These are phyloP conservation scores for Papilio dardanus DNA, from an alignment of 1,140 invertebrate genomes.

Conservation along the genomic window DNA sequence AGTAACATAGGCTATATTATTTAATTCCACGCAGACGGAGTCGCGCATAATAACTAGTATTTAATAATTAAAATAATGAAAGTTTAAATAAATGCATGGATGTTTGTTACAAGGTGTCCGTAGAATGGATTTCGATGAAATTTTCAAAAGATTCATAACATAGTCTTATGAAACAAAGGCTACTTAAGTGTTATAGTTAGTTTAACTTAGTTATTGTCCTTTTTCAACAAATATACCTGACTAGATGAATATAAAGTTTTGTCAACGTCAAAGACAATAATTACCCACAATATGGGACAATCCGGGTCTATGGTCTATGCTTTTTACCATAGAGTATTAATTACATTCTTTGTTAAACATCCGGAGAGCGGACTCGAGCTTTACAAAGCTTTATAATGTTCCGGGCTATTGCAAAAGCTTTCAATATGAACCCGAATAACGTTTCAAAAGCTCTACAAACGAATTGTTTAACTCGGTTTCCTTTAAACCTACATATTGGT, in stretches of 20 bases:
- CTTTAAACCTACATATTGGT: neutral
- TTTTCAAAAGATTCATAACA: too few relatives aligned
- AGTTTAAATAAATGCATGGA: too few relatives aligned
- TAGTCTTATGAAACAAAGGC: too few relatives aligned
- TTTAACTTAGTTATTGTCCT: too few relatives aligned
- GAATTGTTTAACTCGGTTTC: neutral
- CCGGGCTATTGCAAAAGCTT: neutral
- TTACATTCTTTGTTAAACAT: slow-evolving; percentile 40
- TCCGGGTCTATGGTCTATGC: neutral
- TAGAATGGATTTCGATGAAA: too few relatives aligned
- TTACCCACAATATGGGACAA: neutral
- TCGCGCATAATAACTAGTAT: too few relatives aligned
- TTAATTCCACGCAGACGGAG: too few relatives aligned
- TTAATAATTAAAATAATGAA: too few relatives aligned
- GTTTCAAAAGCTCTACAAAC: neutral
- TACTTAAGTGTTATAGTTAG: too few relatives aligned
- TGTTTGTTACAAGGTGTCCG: too few relatives aligned
- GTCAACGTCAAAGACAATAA: neutral
- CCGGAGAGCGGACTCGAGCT: neutral
- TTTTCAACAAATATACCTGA: neutral
- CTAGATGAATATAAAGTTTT: neutral
- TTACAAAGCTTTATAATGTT: slow-evolving; percentile 16
- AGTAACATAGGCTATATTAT: too few relatives aligned
- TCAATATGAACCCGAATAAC: slow-evolving; percentile 10
- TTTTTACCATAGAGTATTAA: slow-evolving; percentile 19